Conservation (phyloP, 2,888 invertebrate species). For the Dendrolimus pini region DNA sequence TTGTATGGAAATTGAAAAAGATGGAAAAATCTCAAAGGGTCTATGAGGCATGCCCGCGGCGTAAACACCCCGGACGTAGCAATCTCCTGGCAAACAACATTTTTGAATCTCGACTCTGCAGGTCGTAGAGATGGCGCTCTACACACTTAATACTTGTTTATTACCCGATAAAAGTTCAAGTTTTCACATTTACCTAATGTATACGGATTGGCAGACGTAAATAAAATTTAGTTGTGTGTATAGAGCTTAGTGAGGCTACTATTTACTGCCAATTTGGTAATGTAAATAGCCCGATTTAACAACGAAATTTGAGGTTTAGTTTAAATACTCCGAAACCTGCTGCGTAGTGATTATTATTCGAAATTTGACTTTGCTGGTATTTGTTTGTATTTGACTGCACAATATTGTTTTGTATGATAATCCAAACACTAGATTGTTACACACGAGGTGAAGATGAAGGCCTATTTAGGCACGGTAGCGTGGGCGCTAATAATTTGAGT, state of each 20-base stretch:
- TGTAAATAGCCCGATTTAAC: background rate
- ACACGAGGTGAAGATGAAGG: no score
- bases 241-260: background rate
- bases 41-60: background rate
- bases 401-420: no score
- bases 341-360: no score
- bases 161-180: conserved; percentile 3
- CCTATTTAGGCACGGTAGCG: no score
- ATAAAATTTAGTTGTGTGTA: background rate
- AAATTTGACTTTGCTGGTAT: no score
- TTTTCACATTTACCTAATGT: background rate
- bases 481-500: no score
- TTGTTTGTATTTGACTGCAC: no score
- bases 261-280: background rate
- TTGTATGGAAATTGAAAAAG: no score
- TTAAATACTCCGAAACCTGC: background rate
- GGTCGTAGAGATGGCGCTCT: conserved; percentile 8
- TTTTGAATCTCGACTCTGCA: conserved; percentile 16
- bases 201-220: background rate
- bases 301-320: background rate
- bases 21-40: no score
- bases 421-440: no score
- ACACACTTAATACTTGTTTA: conserved; percentile 11
- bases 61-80: conserved; percentile 11
- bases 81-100: conserved; percentile 14